Evolutionary conservation across 92 coral and sea anemone species (phyloP).

Genomic region (Phymanthus crucifer): DNA sequence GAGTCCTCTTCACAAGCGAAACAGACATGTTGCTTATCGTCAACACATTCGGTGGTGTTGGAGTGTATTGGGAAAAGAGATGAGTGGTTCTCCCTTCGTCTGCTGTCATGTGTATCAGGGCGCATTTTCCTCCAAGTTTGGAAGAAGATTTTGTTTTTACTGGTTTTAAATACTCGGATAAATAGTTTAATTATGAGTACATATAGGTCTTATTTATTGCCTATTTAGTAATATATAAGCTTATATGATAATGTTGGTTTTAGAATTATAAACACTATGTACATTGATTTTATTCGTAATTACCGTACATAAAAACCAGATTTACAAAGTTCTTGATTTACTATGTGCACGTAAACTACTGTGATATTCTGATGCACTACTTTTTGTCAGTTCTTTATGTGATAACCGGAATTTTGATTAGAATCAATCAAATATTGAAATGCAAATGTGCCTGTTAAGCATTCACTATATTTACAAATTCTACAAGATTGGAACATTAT

Average conservation of each 20-base stretch:
- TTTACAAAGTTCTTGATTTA: conserved; percentile 6
- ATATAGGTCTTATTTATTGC: not conserved
- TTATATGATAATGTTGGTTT: not conserved
- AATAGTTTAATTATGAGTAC: not conserved
- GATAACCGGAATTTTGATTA: not conserved
- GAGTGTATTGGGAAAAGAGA: conserved; percentile 58
- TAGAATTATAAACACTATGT: not conserved
- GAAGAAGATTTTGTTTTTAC: conserved; percentile 62
- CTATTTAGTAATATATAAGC: not conserved
- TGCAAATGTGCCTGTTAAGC: not conserved
- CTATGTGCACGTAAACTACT: not conserved
- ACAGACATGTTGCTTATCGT: conserved; percentile 45
- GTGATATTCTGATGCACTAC: not conserved
- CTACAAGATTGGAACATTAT: conserved; percentile 3
- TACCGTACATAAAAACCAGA: not conserved
- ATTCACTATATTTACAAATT: conserved; percentile 8
- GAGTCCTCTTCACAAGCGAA: conserved; percentile 48
- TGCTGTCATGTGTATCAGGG: conserved; percentile 61
- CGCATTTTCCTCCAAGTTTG: conserved; percentile 61
- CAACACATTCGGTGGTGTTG: conserved; percentile 61
- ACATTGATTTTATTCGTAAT: not conserved
- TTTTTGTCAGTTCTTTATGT: not conserved
- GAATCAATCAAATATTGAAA: no score
- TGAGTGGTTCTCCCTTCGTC: conserved; percentile 64
- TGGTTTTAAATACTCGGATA: conserved; percentile 51